Evolutionary conservation across 2,113 vertebrate species (phyloP).

Genomic region (Dicaeum eximium): DNA sequence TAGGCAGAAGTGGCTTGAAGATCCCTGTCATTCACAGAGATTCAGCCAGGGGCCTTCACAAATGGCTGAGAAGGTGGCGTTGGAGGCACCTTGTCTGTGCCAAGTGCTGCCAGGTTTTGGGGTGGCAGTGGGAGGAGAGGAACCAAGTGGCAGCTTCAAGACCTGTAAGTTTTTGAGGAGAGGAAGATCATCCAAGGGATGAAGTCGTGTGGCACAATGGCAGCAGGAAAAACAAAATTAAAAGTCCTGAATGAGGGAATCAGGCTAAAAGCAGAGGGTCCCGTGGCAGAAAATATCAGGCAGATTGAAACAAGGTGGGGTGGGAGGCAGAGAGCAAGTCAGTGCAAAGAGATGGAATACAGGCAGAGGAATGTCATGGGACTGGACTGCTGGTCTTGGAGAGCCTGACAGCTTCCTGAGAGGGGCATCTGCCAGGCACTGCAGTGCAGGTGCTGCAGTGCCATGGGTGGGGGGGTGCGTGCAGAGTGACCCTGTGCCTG

Average conservation of each 20-base stretch:
- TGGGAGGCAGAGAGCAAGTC: background rate
- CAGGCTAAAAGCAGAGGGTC: background rate
- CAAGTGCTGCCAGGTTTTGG: background rate
- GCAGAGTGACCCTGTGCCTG: background rate
- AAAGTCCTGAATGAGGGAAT: background rate
- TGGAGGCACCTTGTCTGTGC: background rate
- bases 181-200: background rate
- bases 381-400: background rate
- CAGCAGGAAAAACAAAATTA: background rate
- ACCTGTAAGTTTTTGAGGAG: background rate
- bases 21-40: background rate
- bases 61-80: background rate
- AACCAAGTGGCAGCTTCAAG: background rate
- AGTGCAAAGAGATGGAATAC: background rate
- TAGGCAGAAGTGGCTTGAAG: background rate
- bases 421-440: background rate
- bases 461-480: rapidly evolving
- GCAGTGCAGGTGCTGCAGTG: background rate
- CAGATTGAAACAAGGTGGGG: background rate
- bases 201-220: background rate
- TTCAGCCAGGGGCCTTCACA: background rate
- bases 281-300: background rate
- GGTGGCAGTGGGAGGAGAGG: background rate
- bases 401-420: background rate
- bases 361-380: background rate